Percentiles rank a stretch among this genome's conserved stretches.
Evolutionary conservation across 1,140 invertebrate species (phyloP).

Genomic region (Sycobia sp.): DNA sequence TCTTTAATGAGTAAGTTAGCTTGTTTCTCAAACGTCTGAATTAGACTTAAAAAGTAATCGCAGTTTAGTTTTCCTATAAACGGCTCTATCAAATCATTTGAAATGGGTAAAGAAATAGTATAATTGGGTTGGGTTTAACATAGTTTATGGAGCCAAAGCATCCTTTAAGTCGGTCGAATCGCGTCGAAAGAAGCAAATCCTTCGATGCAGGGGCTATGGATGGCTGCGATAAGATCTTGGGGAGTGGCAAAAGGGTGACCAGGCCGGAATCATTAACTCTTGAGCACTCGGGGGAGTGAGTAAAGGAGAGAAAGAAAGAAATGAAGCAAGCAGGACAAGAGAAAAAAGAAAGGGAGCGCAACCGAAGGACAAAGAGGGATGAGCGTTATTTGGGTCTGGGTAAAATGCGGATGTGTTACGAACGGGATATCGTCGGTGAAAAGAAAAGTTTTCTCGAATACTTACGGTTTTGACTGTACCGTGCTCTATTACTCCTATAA

Average conservation of each 20-base stretch:
- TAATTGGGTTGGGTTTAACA: constrained; percentile 13
- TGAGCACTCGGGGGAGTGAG: not conserved
- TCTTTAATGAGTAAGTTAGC: too few species aligned
- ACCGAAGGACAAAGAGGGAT: too few species aligned
- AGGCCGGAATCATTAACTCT: constrained; percentile 29
- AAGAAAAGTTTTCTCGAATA: too few species aligned
- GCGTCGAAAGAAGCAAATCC: constrained; percentile 25
- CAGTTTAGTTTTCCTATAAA: too few species aligned
- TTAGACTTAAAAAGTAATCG: too few species aligned
- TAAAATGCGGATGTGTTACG: too few species aligned
- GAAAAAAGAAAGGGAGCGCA: too few species aligned
- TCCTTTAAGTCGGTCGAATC: constrained; percentile 2
- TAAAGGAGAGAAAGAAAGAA: not conserved
- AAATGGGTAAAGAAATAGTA: constrained; percentile 5
- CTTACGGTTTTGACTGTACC: constrained; percentile 31
- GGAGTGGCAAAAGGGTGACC: constrained; percentile 14
- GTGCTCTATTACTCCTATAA: constrained; percentile 57
- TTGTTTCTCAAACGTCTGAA: too few species aligned
- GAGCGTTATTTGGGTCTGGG: too few species aligned
- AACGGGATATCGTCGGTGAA: too few species aligned
- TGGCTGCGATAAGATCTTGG: constrained; percentile 43
- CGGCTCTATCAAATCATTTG: not conserved
- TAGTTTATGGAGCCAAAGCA: constrained; percentile 14
- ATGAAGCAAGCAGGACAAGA: not conserved
- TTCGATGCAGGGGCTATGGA: constrained; percentile 7